phyloP scores from a whole-genome alignment of 2,113 vertebrate genomes.

The Loxodonta africana region DNA sequence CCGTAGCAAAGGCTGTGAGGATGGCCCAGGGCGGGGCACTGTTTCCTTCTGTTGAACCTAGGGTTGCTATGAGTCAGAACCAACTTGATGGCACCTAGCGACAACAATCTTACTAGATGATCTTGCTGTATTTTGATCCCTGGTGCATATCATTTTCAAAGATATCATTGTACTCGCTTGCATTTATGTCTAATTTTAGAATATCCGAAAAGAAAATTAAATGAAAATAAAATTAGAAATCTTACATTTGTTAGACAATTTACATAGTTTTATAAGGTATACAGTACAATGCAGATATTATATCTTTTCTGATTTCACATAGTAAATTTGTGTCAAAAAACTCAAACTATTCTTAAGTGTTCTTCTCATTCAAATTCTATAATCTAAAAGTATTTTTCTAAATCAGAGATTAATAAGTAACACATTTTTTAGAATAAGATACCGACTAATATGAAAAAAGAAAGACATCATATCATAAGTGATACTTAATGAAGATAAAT shows the following conservation, averaged over 20 bases:
- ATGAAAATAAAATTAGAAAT: conserved; percentile 72
- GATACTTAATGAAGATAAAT: background rate
- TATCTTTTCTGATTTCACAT: conserved; percentile 28
- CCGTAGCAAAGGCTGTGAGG: too few relatives aligned
- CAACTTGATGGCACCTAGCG: too few relatives aligned
- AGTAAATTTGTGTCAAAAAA: conserved; percentile 17
- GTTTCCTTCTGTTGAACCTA: too few relatives aligned
- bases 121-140: background rate
- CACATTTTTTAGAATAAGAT: background rate
- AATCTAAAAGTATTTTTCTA: background rate
- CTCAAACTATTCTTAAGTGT: background rate
- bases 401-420: background rate
- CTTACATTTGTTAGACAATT: background rate
- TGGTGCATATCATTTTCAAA: background rate
- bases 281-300: background rate
- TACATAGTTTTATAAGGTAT: background rate
- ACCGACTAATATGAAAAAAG: background rate
- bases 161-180: background rate
- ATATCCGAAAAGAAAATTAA: conserved; percentile 29
- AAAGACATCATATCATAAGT: background rate
- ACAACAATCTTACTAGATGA: background rate
- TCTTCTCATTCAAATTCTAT: conserved; percentile 24
- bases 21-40: too few relatives aligned
- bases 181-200: conserved; percentile 32
- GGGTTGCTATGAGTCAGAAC: too few relatives aligned